Conservation (phyloP, 2,113 vertebrate species). For the Hyaena hyaena region DNA sequence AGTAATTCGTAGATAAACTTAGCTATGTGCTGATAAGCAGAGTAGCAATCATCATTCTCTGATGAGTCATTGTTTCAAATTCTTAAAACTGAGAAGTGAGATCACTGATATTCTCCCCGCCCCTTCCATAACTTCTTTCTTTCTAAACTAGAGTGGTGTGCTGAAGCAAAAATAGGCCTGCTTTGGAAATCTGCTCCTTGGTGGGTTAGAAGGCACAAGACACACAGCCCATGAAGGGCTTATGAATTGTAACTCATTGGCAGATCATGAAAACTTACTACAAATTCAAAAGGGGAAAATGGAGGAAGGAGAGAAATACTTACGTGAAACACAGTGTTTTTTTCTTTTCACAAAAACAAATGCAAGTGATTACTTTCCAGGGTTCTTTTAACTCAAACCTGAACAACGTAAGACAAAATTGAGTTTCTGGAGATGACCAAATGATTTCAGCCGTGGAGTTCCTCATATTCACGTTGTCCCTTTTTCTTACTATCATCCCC, state of each 20-base stretch:
- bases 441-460: not conserved
- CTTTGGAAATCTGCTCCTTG: not conserved
- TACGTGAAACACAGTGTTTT: not conserved
- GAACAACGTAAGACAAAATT: not conserved
- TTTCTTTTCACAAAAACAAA: not conserved
- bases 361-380: not conserved
- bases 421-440: conserved; percentile 33
- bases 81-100: not conserved
- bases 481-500: not conserved
- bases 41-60: not conserved
- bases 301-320: not conserved
- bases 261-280: not conserved
- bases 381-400: not conserved
- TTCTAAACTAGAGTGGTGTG: not conserved
- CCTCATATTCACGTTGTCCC: not conserved
- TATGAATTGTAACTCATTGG: not conserved
- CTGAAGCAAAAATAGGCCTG: not conserved
- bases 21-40: not conserved
- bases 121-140: not conserved
- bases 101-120: not conserved
- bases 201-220: not conserved
- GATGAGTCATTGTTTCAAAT: conserved; percentile 26
- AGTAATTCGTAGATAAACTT: not conserved
- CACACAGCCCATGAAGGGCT: not conserved
- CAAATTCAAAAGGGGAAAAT: not conserved